Percentiles rank a stretch among this genome's conserved stretches.
Conservation (phyloP, 2,113 vertebrate genomes). For the Galemys pyrenaicus region DNA sequence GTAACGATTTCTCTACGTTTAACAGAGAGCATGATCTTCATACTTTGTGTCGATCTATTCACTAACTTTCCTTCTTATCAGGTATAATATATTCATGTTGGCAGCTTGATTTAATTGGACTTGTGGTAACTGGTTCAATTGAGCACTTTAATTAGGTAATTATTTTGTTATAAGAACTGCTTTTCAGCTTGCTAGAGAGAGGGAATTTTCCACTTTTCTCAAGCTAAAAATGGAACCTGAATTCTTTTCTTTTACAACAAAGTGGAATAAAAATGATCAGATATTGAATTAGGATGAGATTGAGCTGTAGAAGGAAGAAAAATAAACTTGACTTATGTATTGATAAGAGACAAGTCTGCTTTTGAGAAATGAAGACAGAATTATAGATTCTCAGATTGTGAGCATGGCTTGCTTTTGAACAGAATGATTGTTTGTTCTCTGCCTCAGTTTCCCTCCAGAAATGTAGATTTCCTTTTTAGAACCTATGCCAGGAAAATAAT, state of each 20-base stretch:
- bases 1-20: conserved; percentile 31
- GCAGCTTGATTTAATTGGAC: conserved; percentile 79
- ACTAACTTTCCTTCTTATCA: conserved; percentile 66
- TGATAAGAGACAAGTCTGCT: conserved; percentile 5
- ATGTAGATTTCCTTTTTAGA: background rate
- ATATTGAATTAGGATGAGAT: conserved; percentile 60
- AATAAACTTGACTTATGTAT: conserved; percentile 34
- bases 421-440: background rate
- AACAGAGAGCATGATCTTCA: conserved; percentile 66
- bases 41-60: conserved; percentile 58
- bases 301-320: conserved; percentile 41
- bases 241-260: conserved; percentile 68
- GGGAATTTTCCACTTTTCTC: conserved; percentile 63
- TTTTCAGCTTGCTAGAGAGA: conserved; percentile 57
- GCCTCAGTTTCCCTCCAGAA: conserved; percentile 46
- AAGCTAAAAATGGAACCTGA: conserved; percentile 63
- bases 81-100: conserved; percentile 72
- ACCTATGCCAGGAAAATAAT: background rate
- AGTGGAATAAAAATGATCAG: conserved; percentile 62
- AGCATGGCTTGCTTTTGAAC: background rate
- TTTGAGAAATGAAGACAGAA: background rate
- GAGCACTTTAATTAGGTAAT: conserved; percentile 80
- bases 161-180: conserved; percentile 76
- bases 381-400: background rate
- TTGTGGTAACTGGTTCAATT: conserved; percentile 76